Evolutionary conservation across 1,140 invertebrate species (phyloP).

Genomic region (Diachasmimorpha longicaudata): DNA sequence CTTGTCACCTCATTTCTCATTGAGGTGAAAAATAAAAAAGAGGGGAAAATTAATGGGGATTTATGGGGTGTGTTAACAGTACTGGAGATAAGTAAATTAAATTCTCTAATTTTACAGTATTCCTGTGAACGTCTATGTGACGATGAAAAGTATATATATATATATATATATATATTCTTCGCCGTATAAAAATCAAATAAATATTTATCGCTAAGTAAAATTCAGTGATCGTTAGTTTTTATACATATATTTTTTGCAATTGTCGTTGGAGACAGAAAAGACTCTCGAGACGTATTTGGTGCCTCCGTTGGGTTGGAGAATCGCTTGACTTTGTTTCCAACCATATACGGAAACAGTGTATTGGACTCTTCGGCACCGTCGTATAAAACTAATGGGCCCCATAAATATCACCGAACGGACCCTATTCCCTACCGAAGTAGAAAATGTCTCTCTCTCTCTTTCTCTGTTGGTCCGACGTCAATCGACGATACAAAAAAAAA

Average conservation of each 20-base stretch:
- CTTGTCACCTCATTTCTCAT: constrained; percentile 27
- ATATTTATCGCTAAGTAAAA: not conserved
- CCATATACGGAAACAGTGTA: constrained; percentile 39
- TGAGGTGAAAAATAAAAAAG: not conserved
- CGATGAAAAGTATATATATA: no score
- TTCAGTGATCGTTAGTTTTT: not conserved
- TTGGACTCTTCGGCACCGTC: constrained; percentile 36
- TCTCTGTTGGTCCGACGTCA: not conserved
- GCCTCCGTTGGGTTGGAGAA: not conserved
- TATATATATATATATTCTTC: no score
- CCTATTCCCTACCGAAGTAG: not conserved
- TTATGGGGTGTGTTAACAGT: not conserved
- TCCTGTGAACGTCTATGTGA: no score
- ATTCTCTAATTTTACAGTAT: no score
- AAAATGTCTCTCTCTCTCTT: not conserved
- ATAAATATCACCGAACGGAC: constrained; percentile 37
- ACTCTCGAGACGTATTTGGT: not conserved
- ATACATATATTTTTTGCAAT: not conserved
- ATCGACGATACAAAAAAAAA: not conserved
- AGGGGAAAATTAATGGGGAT: not conserved
- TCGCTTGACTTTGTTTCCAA: constrained; percentile 30
- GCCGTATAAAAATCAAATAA: not conserved
- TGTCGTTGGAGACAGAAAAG: not conserved
- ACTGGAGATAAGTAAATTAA: not conserved
- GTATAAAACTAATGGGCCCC: constrained; percentile 43